These are phyloP conservation scores for Scaptomyza polygonia DNA, from an alignment of 2,888 invertebrate genomes.

Conservation along the genomic window DNA sequence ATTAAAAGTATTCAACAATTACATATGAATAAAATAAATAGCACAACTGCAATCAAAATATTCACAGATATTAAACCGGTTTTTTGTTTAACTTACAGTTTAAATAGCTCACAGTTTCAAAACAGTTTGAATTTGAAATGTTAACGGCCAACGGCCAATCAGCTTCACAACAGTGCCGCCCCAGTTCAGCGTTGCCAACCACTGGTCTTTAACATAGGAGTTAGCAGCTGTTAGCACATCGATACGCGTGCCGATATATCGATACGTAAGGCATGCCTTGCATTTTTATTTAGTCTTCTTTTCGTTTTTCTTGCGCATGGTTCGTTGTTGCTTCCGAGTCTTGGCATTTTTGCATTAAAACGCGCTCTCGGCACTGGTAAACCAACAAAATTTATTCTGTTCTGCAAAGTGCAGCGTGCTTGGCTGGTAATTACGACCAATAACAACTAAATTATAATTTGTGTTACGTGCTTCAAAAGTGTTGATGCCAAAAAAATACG, in stretches of 20 bases:
- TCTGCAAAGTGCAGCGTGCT: conserved; percentile 59
- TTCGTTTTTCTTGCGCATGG: conserved; percentile 55
- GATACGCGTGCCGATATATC: conserved; percentile 11
- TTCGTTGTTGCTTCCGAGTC: conserved; percentile 40
- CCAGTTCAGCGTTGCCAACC: conserved; percentile 27
- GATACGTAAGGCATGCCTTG: conserved; percentile 32
- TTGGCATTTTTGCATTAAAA: conserved; percentile 58
- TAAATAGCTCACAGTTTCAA: not conserved
- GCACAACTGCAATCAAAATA: conserved; percentile 58
- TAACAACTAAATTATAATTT: conserved; percentile 34
- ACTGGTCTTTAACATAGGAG: not conserved
- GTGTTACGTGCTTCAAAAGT: conserved; percentile 41
- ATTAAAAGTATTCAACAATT: conserved; percentile 40
- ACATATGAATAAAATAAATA: conserved; percentile 49
- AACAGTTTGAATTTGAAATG: conserved; percentile 4
- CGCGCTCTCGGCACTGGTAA: conserved; percentile 55
- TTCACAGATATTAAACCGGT: not conserved
- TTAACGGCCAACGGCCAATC: not conserved
- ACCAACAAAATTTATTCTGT: conserved; percentile 47
- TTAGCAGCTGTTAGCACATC: conserved; percentile 14
- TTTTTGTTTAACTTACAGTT: conserved; percentile 5
- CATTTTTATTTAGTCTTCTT: conserved; percentile 52
- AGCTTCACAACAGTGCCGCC: conserved; percentile 12
- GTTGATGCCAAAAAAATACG: conserved; percentile 20
- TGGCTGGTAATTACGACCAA: conserved; percentile 55